phyloP scores from a whole-genome alignment of 2,797 vertebrate genomes.

The Coendou prehensilis region DNA sequence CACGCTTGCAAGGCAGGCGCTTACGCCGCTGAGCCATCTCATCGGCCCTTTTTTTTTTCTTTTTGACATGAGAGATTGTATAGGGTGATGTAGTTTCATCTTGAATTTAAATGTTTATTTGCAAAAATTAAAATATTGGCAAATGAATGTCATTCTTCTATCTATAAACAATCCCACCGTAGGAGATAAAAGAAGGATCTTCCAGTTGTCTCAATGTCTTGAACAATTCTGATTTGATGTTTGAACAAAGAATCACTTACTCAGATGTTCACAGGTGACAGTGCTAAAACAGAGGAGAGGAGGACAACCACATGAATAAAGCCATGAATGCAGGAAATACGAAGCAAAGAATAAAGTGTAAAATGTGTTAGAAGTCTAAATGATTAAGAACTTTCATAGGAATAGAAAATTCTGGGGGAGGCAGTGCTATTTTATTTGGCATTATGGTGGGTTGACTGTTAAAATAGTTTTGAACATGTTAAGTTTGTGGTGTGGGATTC shows the following conservation, averaged over 20 bases:
- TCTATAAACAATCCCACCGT: neutral
- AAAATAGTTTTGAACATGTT: constrained; percentile 4
- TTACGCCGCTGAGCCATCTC: too few species aligned
- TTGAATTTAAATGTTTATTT: neutral
- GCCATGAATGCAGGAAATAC: neutral
- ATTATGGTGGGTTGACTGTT: neutral
- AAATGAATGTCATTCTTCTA: neutral
- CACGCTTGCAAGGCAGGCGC: too few species aligned
- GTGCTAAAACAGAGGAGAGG: neutral
- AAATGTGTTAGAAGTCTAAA: neutral
- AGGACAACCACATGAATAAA: neutral
- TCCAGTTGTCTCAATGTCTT: neutral
- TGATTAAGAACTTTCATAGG: constrained; percentile 35
- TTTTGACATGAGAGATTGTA: neutral
- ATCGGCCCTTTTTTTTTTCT: too few species aligned
- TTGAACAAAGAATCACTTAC: neutral
- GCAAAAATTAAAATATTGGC: neutral
- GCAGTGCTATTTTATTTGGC: neutral
- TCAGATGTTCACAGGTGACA: neutral
- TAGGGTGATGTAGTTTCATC: neutral
- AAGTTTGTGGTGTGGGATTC: neutral
- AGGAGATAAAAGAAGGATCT: neutral
- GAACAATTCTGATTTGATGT: neutral
- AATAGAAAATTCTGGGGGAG: neutral
- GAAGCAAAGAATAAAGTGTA: neutral